phyloP scores from a whole-genome alignment of 2,113 vertebrate species.

The Cyanoramphus novaezelandiae region DNA sequence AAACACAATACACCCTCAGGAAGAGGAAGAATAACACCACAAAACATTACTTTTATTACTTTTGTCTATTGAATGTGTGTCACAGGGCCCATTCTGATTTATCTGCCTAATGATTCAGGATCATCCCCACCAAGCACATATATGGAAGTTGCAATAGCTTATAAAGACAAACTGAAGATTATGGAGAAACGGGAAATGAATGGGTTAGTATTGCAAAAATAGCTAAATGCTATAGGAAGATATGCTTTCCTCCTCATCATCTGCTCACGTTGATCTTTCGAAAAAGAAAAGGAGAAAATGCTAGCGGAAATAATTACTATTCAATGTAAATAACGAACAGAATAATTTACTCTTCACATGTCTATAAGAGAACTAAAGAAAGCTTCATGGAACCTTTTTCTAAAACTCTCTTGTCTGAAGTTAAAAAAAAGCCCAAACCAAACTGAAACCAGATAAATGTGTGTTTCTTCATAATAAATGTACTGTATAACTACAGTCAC shows the following conservation, averaged over 20 bases:
- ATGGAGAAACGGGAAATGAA: background rate
- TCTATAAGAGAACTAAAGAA: background rate
- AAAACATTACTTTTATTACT: background rate
- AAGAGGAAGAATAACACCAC: background rate
- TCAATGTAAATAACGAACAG: background rate
- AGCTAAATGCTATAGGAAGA: background rate
- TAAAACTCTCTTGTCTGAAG: background rate
- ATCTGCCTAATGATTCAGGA: background rate
- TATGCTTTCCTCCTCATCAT: background rate
- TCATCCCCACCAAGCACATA: background rate
- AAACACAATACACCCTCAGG: background rate
- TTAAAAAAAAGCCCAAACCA: background rate
- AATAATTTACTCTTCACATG: background rate
- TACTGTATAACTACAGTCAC: background rate
- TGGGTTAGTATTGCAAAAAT: background rate
- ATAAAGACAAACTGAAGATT: background rate
- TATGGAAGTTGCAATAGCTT: background rate
- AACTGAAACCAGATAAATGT: background rate
- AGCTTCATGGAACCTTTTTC: background rate
- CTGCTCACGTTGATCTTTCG: background rate
- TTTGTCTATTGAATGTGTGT: background rate
- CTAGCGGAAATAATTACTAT: background rate
- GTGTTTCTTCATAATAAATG: background rate
- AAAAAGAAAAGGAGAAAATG: background rate
- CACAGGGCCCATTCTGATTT: background rate